Percentiles rank a stretch among this genome's conserved stretches.
Conservation (phyloP, 2,113 vertebrate genomes). For the Sardina pilchardus region DNA sequence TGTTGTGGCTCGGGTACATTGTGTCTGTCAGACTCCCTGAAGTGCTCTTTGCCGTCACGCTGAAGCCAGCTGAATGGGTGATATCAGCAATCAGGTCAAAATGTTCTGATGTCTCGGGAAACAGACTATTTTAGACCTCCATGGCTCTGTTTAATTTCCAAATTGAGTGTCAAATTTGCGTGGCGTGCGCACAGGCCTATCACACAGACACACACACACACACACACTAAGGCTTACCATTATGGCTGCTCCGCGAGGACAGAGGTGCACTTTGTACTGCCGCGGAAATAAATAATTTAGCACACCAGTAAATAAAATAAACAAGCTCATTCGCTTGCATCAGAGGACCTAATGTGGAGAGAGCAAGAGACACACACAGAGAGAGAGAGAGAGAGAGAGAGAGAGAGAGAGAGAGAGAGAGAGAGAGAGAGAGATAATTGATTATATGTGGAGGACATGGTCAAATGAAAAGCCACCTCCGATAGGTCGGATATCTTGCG, state of each 20-base stretch:
- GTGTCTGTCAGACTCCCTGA: neutral
- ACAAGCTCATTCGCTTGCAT: neutral
- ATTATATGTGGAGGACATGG: neutral
- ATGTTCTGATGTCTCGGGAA: slow-evolving; percentile 1
- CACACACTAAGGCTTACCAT: neutral
- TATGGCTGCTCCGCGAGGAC: neutral
- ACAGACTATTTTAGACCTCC: slow-evolving; percentile 14
- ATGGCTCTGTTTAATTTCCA: slow-evolving; percentile 1
- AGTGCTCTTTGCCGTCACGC: neutral
- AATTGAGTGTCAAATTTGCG: slow-evolving; percentile 12
- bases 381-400: neutral
- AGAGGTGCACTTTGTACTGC: neutral
- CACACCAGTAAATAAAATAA: neutral
- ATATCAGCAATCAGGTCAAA: slow-evolving; percentile 15
- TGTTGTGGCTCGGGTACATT: neutral
- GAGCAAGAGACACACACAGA: neutral
- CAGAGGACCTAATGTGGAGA: neutral
- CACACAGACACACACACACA: too few relatives aligned
- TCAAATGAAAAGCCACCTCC: neutral
- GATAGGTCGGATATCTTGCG: too few relatives aligned
- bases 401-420: neutral
- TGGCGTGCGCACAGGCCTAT: neutral
- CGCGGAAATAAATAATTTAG: neutral
- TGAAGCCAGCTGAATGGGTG: neutral
- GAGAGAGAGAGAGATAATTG: neutral